Evolutionary conservation across 2,113 vertebrate genomes (phyloP).

Genomic region (Turdus rufiventris): DNA sequence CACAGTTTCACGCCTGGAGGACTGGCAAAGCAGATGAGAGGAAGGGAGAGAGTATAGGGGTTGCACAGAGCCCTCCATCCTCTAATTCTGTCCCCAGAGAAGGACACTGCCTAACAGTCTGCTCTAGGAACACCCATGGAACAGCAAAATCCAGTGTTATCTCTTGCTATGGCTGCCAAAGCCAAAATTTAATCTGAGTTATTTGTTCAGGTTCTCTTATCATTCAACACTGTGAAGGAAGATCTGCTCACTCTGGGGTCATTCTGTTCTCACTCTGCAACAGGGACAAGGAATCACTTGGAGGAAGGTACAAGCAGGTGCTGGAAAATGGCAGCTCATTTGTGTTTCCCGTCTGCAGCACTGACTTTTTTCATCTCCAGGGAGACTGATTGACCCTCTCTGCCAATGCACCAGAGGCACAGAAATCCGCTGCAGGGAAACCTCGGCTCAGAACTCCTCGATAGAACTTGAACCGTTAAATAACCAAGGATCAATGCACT

Average conservation of each 20-base stretch:
- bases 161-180: neutral
- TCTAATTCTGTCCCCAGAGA: neutral
- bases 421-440: neutral
- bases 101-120: accelerated
- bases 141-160: neutral
- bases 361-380: conserved; percentile 16
- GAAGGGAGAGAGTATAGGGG: neutral
- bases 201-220: neutral
- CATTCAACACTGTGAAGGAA: neutral
- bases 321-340: neutral
- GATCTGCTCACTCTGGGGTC: neutral
- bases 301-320: neutral
- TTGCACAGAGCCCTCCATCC: neutral
- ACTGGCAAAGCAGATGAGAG: neutral
- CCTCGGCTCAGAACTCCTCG: neutral
- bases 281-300: neutral
- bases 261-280: neutral
- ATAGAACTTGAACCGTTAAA: neutral
- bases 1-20: neutral
- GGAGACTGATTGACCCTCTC: conserved; percentile 8
- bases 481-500: neutral
- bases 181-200: neutral
- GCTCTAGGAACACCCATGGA: neutral
- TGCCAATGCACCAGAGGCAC: neutral
- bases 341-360: neutral